phyloP scores from a whole-genome alignment of 2,888 invertebrate genomes.

The Drosophila merina region DNA sequence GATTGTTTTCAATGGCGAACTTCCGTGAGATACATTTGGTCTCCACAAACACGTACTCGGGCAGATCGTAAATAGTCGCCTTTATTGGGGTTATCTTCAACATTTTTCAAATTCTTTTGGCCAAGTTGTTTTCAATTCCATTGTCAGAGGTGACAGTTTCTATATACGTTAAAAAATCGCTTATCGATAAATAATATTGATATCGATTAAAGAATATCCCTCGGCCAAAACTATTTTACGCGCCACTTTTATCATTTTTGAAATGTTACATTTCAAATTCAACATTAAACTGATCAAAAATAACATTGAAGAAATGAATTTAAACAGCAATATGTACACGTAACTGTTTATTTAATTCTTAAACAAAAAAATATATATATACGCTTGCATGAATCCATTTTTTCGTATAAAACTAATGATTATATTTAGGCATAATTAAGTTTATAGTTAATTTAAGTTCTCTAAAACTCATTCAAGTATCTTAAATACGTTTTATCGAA shows the following conservation, averaged over 20 bases:
- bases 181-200: background rate
- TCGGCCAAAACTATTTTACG: too few species aligned
- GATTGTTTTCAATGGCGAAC: conserved; percentile 7
- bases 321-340: conserved; percentile 14
- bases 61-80: conserved; percentile 43
- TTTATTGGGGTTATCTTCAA: conserved; percentile 28
- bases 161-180: too few species aligned
- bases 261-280: background rate
- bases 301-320: background rate
- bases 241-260: background rate
- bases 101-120: conserved; percentile 2
- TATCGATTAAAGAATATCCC: background rate
- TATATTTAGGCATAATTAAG: conserved; percentile 24
- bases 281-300: background rate
- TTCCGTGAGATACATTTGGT: conserved; percentile 30
- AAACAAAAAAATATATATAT: conserved; percentile 45
- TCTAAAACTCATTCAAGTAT: conserved; percentile 54
- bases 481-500: conserved; percentile 64
- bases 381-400: conserved; percentile 22
- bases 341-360: conserved; percentile 47
- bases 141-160: background rate
- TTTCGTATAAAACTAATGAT: conserved; percentile 35
- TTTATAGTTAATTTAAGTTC: conserved; percentile 23
- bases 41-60: conserved; percentile 44
- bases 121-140: background rate